Evolutionary conservation across 1,140 invertebrate species (phyloP), one percentile per base, ranked within the genome.

Genomic region (Medauroidea extradentata): DNA sequence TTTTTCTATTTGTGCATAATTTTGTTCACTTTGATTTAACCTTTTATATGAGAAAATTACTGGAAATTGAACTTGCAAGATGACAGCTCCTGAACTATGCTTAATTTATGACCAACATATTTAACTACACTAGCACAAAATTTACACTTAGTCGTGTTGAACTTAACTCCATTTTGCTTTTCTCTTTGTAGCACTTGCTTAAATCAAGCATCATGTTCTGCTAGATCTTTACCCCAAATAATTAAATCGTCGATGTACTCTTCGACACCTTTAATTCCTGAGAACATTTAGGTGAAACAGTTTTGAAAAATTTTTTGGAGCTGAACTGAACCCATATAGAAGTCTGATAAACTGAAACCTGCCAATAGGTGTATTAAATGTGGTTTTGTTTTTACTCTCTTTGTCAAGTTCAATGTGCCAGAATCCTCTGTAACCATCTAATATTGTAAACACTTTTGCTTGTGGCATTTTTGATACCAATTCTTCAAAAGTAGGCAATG

Each of bases 101-200:
- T 11, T 9, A 78, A 68, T 13, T 69, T 54, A 65, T 67, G 67
- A 13, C 75, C 75, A 24, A 77, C 56, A 59, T 70, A 77, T 51
- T 61, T 66, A n/a, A 68, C 57, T 46, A 50, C 52, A 43, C 38
- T 65, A 44, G 42, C 57, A 14, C 54, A 44, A 48, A 68, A 65
- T 39, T 66, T 21, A 61, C 62, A 67, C 60, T 72, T 71, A 41
- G 61, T 56, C 57, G 57, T 49, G 51, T 70, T 71, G 27, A 70
- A 60, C 55, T 63, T 72, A 16, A 72, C 54, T 19, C 63, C 64
- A 24, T 23, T 41, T 53, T 67, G 27, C 57, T 50, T 48, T 46
- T 63, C 59, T 52, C 59, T 60, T 14, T 62, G 43, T 3, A 70
- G 57, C 16, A 70, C 59, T 49, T 46, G 55, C 27, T 55, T 38